Evolutionary conservation across 1,140 invertebrate species (phyloP), one percentile per base, ranked within the genome.

Genomic region (Scaptomyza pallida): DNA sequence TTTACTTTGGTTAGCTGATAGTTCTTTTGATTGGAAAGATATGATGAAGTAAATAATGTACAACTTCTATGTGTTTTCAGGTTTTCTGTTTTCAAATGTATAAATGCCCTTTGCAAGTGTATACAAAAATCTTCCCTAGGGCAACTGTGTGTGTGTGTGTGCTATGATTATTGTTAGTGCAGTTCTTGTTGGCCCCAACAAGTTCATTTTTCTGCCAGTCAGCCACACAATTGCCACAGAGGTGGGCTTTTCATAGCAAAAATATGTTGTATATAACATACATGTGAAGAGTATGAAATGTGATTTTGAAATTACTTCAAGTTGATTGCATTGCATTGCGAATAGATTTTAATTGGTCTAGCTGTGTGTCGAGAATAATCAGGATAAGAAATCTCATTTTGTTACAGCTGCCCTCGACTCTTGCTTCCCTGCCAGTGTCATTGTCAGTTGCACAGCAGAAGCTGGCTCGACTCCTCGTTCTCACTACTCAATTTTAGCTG

Each of bases 131-230:
- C 45, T 61, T 57, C 48, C 81, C 81, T 62, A 37, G 75, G 81
- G 77, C 73, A 56, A 59, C 23, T 60, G n/a, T n/a, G n/a, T n/a
- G n/a, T n/a, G n/a, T 59, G 41, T 52, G 41, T 59, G 59, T 50
- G 26, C 6, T 30, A 30, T 30, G 26, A 30, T 37, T 1, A n/a
- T 37, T 35, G 30, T 52, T 52, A 5, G n/a, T 37, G 43, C 43
- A 51, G 43, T 57, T n/a, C n/a, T n/a, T 57, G 15, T 30, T 13
- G 6, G 26, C 26, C 43, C 55, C 52, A 63, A 69, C 64, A 63
- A 86, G 73, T 81, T 77, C 33, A 85, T 76, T 80, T 83, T 81
- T 74, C 80, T 67, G 68, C 72, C 72, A 86, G 72, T 77, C 80
- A 76, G 68, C 44, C 48, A 57, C 64, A 85, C 75, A 82, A 82